Percentiles rank a stretch among this genome's conserved stretches.
Evolutionary conservation across 2,113 vertebrate species (phyloP).

Genomic region (Edolisoma coerulescens): DNA sequence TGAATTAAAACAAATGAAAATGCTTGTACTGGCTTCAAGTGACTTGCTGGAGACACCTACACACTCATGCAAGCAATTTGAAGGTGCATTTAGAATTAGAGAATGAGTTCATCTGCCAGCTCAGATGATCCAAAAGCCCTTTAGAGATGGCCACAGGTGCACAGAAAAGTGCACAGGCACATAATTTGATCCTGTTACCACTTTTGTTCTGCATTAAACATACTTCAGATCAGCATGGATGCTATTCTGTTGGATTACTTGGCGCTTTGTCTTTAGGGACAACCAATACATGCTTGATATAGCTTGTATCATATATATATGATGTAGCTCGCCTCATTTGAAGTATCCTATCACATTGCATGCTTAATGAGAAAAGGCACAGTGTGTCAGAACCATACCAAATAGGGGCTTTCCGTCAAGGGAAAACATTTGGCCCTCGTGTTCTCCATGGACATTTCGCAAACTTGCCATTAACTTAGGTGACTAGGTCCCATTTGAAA

Average conservation of each 20-base stretch:
- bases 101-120: background rate
- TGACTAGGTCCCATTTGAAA: background rate
- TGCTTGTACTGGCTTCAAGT: background rate
- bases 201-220: background rate
- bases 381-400: background rate
- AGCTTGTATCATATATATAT: background rate
- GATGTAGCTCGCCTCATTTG: background rate
- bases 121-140: background rate
- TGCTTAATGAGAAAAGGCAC: background rate
- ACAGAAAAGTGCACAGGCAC: background rate
- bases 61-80: background rate
- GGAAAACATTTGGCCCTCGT: background rate
- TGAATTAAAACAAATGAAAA: constrained; percentile 8
- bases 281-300: background rate
- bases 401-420: background rate
- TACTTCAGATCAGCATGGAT: background rate
- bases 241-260: background rate
- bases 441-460: background rate
- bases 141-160: background rate
- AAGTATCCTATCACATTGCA: background rate
- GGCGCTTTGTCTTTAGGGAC: background rate
- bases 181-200: background rate
- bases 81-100: background rate
- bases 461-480: background rate
- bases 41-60: background rate